These are phyloP conservation scores for Octonoba sinensis DNA, from an alignment of 2,888 invertebrate genomes.

Conservation along the genomic window DNA sequence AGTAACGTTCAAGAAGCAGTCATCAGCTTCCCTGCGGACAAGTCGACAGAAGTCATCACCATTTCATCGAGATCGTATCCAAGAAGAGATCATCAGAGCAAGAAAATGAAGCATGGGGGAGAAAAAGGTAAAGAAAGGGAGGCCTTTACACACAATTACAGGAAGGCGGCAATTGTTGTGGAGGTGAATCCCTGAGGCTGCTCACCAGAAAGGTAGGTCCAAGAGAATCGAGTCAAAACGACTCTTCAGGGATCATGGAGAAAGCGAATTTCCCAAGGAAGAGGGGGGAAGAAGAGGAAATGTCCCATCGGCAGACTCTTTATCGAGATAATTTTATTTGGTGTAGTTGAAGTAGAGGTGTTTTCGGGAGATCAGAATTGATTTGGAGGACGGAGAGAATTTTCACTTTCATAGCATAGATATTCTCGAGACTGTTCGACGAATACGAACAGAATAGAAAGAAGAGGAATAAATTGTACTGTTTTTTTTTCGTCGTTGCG, in stretches of 20 bases:
- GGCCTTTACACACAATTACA: constrained; percentile 49
- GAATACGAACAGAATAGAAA: too few species aligned
- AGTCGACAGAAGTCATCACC: constrained; percentile 38
- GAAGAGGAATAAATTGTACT: too few species aligned
- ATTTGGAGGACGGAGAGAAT: too few species aligned
- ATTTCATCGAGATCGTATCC: constrained; percentile 28
- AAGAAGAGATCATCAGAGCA: constrained; percentile 19
- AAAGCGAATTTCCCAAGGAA: constrained; percentile 28
- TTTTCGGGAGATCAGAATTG: too few species aligned
- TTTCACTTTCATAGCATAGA: too few species aligned
- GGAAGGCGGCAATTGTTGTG: constrained; percentile 31
- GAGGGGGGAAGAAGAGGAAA: constrained; percentile 9
- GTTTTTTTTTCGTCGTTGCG: too few species aligned
- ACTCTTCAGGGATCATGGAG: constrained; percentile 14
- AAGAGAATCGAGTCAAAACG: constrained; percentile 34
- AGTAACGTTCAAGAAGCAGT: background rate
- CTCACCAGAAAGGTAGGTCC: constrained; percentile 9
- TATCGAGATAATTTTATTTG: constrained; percentile 48
- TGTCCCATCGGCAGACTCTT: constrained; percentile 36
- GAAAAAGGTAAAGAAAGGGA: constrained; percentile 4
- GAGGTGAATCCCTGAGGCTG: constrained; percentile 36
- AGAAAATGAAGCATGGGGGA: constrained; percentile 1
- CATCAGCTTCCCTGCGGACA: constrained; percentile 6
- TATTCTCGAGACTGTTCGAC: too few species aligned
- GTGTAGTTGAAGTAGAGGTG: too few species aligned